Conservation (phyloP, 1,140 invertebrate species). For the Pectinophora gossypiella region DNA sequence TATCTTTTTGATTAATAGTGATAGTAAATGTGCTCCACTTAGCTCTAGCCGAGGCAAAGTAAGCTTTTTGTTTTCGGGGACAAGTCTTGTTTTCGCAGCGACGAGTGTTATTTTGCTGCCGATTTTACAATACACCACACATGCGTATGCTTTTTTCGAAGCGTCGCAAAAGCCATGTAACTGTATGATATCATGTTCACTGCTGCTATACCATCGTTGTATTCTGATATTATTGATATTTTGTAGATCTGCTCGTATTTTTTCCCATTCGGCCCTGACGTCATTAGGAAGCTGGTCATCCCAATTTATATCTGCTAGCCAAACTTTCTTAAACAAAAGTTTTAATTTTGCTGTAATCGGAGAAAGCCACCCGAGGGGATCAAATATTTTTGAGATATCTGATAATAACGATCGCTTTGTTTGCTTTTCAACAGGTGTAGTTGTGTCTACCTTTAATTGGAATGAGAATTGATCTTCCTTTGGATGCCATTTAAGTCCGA, state of each 20-base stretch:
- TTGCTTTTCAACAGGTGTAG: neutral
- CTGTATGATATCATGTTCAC: neutral
- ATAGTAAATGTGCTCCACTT: constrained; percentile 15
- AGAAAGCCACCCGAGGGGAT: neutral
- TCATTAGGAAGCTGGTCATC: neutral
- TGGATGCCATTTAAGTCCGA: neutral
- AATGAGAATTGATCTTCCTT: neutral
- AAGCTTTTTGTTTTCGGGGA: neutral
- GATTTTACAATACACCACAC: neutral
- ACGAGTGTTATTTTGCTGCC: neutral
- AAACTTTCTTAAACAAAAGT: neutral
- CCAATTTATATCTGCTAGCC: neutral
- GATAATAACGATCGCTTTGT: neutral
- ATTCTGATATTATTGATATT: neutral
- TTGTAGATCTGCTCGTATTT: neutral
- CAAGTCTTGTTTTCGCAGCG: neutral
- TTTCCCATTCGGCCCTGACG: neutral
- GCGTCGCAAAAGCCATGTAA: neutral
- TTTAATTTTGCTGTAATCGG: neutral
- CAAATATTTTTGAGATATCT: neutral
- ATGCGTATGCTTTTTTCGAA: neutral
- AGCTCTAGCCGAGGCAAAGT: constrained; percentile 12
- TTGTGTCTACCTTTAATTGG: neutral
- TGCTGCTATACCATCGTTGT: neutral
- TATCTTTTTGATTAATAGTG: constrained; percentile 19